Conservation (phyloP, 2,797 vertebrate species). For the Alosa sapidissima region DNA sequence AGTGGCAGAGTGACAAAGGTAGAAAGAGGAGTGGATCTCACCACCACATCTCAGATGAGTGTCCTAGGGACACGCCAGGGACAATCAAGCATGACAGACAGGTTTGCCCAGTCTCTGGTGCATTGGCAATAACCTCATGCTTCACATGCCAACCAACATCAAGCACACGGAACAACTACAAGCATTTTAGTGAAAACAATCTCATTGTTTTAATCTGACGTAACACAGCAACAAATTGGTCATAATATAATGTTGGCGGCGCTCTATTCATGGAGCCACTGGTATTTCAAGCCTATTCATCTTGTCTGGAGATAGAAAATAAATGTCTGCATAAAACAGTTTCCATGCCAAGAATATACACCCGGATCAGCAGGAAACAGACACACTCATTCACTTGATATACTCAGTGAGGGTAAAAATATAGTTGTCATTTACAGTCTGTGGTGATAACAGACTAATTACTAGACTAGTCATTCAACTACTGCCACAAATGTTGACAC, state of each 20-base stretch:
- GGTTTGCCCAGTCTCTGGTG: conserved; percentile 3
- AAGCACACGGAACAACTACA: background rate
- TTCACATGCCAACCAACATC: conserved; percentile 5
- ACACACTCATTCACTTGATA: background rate
- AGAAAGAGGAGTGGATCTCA: background rate
- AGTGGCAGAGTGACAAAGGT: background rate
- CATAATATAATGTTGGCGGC: background rate
- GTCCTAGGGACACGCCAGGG: background rate
- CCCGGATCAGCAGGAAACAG: background rate
- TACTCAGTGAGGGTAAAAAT: background rate
- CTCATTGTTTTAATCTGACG: background rate
- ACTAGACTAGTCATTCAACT: background rate
- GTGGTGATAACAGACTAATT: background rate
- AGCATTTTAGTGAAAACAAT: background rate
- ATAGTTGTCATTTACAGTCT: background rate
- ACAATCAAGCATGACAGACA: conserved; percentile 23
- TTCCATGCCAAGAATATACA: background rate
- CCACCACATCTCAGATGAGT: background rate
- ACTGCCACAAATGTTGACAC: background rate
- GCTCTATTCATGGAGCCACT: background rate
- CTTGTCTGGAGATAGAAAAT: background rate
- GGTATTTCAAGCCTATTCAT: background rate
- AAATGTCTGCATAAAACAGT: background rate
- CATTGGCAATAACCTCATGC: background rate
- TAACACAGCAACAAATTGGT: background rate